Evolutionary conservation across 1,140 invertebrate species (phyloP), one percentile per base, ranked within the genome.

Genomic region (Cepaea nemoralis): DNA sequence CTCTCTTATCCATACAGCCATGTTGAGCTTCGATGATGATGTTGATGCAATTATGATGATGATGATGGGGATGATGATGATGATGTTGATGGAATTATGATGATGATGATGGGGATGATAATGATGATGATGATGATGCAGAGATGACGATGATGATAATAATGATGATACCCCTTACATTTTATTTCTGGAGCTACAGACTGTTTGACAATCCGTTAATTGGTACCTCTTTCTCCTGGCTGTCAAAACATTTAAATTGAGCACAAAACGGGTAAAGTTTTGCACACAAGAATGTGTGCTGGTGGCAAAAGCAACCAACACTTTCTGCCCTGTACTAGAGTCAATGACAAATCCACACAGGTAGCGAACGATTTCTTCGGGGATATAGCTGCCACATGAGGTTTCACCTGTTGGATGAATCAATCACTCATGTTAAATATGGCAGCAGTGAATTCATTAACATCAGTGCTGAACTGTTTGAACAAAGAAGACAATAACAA

Each of bases 231-330:
- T 37, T 8, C 69, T 75, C 33, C 70, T 81, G 27, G 45, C 67
- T 39, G n/a, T 39, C 16, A 84, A 42, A 1, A 77, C 73, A 33
- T 42, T 59, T n/a, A 77, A 35, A 69, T 84, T 83, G 40, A 84
- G 81, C 0, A 67, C 24, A n/a, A 74, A 81, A 14, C 78, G 77
- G 1, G 39, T 77, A 8, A 80, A 22, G 16, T 31, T 77, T 27
- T 81, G 70, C 27, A 69, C 78, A 40, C 83, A 84, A 27, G 78
- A 37, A 12, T 74, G 69, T 16, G 77, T 70, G 55, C 69, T 75
- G 50, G 74, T 50, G 1, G 71, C 69, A n/a, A 33, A 35, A 27
- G 31, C 59, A 16, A 40, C 16, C 16, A 59, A 37, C 24, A 69
- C 35, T 1, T 37, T 37, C 40, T 78, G 39, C 2, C 77, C 42